Evolutionary conservation across 2,888 invertebrate genomes (phyloP).

Genomic region (Syrista parreyssii): DNA sequence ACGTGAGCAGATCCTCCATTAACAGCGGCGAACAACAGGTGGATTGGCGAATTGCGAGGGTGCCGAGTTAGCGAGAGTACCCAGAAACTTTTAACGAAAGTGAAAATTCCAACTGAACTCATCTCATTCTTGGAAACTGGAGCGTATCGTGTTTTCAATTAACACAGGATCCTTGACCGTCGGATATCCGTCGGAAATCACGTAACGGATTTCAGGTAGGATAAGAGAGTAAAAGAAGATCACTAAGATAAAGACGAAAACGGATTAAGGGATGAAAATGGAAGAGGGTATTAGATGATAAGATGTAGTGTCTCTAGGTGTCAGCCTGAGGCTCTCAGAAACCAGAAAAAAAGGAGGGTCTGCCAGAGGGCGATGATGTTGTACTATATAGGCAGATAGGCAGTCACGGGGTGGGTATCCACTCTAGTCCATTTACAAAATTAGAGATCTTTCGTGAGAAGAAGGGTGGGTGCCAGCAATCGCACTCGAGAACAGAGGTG

Average conservation of each 20-base stretch:
- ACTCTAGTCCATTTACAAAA: constrained; percentile 46
- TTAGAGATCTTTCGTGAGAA: constrained; percentile 39
- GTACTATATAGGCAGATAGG: background rate
- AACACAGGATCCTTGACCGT: background rate
- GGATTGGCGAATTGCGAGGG: constrained; percentile 23
- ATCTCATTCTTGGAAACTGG: background rate
- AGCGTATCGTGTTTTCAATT: background rate
- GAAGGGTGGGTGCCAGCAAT: constrained; percentile 29
- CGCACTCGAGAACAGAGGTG: constrained; percentile 35
- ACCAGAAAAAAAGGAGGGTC: background rate
- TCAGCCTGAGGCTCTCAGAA: background rate
- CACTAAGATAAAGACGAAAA: background rate
- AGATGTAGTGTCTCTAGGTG: background rate
- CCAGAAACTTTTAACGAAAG: background rate
- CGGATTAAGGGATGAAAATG: background rate
- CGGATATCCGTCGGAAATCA: background rate
- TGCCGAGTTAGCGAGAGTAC: background rate
- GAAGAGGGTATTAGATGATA: background rate
- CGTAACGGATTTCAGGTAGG: background rate
- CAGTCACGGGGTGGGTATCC: background rate
- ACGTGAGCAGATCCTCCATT: background rate
- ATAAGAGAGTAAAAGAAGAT: background rate
- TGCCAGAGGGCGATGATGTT: background rate
- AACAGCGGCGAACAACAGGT: constrained; percentile 39
- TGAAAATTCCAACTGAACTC: background rate